Evolutionary conservation across 1,140 invertebrate species (phyloP).

Genomic region (Lepeophtheirus salmonis): DNA sequence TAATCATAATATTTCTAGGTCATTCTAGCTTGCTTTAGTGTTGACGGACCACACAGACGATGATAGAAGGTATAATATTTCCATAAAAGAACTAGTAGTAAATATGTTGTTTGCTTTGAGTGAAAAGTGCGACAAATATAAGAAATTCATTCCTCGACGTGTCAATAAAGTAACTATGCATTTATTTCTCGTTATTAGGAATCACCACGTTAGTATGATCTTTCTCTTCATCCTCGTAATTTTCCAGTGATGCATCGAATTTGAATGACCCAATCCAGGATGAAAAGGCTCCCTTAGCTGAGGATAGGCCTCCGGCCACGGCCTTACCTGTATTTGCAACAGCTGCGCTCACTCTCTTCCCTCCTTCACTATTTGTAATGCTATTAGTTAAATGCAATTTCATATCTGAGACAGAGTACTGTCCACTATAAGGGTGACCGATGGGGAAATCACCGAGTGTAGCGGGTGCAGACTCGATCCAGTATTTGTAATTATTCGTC

Average conservation of each 20-base stretch:
- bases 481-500: slow-evolving; percentile 71
- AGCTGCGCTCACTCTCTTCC: not conserved
- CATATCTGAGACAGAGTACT: slow-evolving; percentile 81
- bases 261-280: not conserved
- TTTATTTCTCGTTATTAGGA: no score
- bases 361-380: slow-evolving; percentile 8
- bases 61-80: no score
- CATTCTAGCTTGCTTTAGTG: no score
- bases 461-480: slow-evolving; percentile 46
- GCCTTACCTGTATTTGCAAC: slow-evolving; percentile 5
- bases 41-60: no score
- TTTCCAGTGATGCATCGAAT: not conserved
- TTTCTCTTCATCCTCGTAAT: not conserved
- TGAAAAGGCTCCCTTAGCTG: slow-evolving; percentile 12
- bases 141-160: no score
- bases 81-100: no score
- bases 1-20: no score
- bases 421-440: slow-evolving; percentile 75
- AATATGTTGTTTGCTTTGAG: no score
- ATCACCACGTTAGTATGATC: not conserved
- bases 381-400: slow-evolving; percentile 62
- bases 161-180: no score
- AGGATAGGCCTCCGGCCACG: slow-evolving; percentile 3
- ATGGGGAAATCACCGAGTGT: slow-evolving; percentile 42
- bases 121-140: no score